Percentiles rank a stretch among this genome's conserved stretches.
phyloP scores from a whole-genome alignment of 1,140 invertebrate genomes.

The Armadillidium nasatum region DNA sequence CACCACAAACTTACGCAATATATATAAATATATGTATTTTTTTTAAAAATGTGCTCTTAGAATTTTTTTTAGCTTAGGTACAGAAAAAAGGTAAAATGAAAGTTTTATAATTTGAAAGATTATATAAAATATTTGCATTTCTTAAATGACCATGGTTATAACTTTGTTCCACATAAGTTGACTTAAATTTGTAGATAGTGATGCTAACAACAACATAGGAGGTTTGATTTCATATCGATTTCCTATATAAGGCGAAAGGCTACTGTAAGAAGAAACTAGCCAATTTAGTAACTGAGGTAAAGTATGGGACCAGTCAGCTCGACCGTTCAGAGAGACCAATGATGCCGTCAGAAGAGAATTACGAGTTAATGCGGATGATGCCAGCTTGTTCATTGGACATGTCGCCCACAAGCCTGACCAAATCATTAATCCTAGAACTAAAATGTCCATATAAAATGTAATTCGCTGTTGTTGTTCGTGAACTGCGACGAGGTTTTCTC shows the following conservation, averaged over 20 bases:
- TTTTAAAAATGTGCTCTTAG: too few relatives aligned
- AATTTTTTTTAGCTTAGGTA: too few relatives aligned
- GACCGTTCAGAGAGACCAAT: conserved; percentile 35
- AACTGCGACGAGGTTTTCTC: conserved; percentile 37
- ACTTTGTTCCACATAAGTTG: conserved; percentile 43
- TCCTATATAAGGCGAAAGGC: conserved; percentile 20
- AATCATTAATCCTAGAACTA: conserved; percentile 39
- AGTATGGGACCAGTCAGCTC: conserved; percentile 33
- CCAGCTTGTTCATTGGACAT: conserved; percentile 32
- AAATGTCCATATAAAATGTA: conserved; percentile 39
- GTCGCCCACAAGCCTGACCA: conserved; percentile 41
- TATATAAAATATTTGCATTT: too few relatives aligned
- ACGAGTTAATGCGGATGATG: conserved; percentile 25
- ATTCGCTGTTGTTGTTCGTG: conserved; percentile 41
- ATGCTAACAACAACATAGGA: conserved; percentile 34
- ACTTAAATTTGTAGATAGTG: conserved; percentile 33
- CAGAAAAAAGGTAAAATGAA: too few relatives aligned
- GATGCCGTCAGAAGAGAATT: conserved; percentile 37
- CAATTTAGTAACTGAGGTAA: conserved; percentile 39
- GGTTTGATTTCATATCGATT: conserved; percentile 32
- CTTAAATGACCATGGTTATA: conserved; percentile 26
- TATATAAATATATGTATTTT: too few relatives aligned
- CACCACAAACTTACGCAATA: too few relatives aligned
- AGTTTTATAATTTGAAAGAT: too few relatives aligned
- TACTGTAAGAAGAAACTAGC: conserved; percentile 32